Evolutionary conservation across 35 echinoderm and acorn worm species (phyloP).

Genomic region (Nesometra sesokonis): DNA sequence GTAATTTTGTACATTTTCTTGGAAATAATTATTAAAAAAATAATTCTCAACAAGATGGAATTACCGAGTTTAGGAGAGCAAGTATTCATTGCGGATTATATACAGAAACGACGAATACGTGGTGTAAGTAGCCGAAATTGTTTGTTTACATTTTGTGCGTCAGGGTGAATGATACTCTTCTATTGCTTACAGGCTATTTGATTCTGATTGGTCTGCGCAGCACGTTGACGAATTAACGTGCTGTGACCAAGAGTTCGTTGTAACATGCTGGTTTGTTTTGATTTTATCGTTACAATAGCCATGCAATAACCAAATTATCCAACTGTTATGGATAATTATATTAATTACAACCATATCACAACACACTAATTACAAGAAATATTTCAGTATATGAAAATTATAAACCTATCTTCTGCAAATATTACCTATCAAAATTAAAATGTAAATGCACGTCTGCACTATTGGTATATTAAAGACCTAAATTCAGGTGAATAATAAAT

Average conservation of each 20-base stretch:
- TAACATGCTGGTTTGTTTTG: neutral
- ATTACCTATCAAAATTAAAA: no score
- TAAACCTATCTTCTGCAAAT: no score
- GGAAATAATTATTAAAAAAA: no score
- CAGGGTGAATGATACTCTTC: neutral
- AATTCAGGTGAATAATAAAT: no score
- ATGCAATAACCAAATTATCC: neutral
- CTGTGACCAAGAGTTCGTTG: neutral
- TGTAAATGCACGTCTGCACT: no score
- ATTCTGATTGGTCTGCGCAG: neutral
- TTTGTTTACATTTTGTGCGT: neutral
- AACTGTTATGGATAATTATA: neutral
- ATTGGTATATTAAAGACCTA: no score
- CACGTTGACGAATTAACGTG: neutral
- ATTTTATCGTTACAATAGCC: no score
- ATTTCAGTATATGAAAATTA: no score
- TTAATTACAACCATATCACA: neutral
- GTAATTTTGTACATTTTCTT: no score
- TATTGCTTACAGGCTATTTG: neutral
- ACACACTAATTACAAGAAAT: neutral
- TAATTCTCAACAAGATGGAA: neutral
- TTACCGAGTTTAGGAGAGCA: neutral
- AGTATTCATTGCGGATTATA: neutral
- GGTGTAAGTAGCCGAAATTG: neutral
- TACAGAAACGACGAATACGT: neutral